Conservation (phyloP, 2,113 vertebrate genomes). For the Antennarius striatus region DNA sequence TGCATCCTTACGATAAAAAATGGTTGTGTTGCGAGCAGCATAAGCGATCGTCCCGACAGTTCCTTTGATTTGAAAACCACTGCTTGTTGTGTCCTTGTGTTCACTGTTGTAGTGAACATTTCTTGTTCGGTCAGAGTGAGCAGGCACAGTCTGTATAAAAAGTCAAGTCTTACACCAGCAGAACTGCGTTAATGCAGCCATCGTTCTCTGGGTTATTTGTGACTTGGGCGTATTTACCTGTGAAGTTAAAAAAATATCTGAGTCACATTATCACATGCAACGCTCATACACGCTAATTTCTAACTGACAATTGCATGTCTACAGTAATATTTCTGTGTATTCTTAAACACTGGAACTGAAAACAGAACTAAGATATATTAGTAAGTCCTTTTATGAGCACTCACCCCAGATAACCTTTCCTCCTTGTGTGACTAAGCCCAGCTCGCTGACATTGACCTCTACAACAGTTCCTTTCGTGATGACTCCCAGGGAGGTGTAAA, state of each 20-base stretch:
- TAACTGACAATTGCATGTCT: too few relatives aligned
- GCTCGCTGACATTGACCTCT: constrained; percentile 95
- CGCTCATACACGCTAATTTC: too few relatives aligned
- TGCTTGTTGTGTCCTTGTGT: background rate
- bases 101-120: constrained; percentile 2
- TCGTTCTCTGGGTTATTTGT: constrained; percentile 99
- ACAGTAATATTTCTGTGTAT: too few relatives aligned
- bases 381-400: constrained; percentile 37
- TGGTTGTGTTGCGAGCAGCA: background rate
- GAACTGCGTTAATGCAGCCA: constrained; percentile 95
- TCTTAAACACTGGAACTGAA: too few relatives aligned
- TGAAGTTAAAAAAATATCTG: constrained; percentile 29
- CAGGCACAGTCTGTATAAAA: constrained; percentile 48
- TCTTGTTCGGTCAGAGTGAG: constrained; percentile 15
- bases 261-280: background rate
- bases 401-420: constrained; percentile 99
- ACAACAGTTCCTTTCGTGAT: constrained; percentile 97
- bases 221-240: constrained; percentile 98
- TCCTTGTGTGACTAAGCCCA: constrained; percentile 96
- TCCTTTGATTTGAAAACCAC: background rate
- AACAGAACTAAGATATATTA: background rate
- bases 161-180: constrained; percentile 83
- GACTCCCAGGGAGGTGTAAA: constrained; percentile 94
- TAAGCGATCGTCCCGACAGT: background rate
- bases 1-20: constrained; percentile 28